Evolutionary conservation across 2,113 vertebrate genomes (phyloP), one percentile per base, ranked within the genome.

Genomic region (Morphnarchus princeps): DNA sequence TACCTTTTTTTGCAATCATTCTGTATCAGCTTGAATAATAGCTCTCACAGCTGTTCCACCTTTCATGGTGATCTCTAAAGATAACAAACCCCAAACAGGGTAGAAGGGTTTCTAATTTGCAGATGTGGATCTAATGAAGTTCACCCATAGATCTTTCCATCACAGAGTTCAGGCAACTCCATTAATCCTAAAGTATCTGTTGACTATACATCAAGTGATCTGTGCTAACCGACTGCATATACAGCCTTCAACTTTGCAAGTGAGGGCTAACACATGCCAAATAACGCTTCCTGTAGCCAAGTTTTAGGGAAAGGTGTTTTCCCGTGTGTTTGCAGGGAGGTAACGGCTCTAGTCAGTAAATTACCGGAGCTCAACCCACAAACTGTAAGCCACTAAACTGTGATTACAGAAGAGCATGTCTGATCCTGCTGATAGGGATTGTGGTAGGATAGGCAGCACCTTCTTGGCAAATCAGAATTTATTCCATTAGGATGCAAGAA

Each of bases 221-320:
- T 55, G 10, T 78, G 69, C 69, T 86, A 73, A 77, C 67, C 2
- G 1, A 52, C 34, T 55, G 42, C 5, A 2, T 22, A 59, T 4
- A 82, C 31, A 87, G 77, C 89, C 94, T 94, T 89, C 73, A 81
- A 89, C 87, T 87, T 82, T 79, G 47, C 77, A 94, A 87, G 87
- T 49, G 69, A 34, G 73, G 77, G 73, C 70, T 67, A 52, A 87
- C 1, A 1, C 45, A 16, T 26, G 71, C 69, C 95, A 96, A 84
- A 82, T 54, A 82, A 71, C 84, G 57, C 61, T 89, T 93, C 38
- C 63, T 76, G 55, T 20, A 50, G 61, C 65, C 81, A 84, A 59
- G 38, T 84, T 89, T 74, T 79, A 71, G 87, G 89, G 89, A 57
- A 92, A 86, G 80, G 93, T 78, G 38, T 25, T 96, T 95, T 92